Percentiles rank a stretch among this genome's conserved stretches.
These are phyloP conservation scores for Eupithecia exiguata DNA, from an alignment of 2,888 invertebrate species.

Conservation along the genomic window DNA sequence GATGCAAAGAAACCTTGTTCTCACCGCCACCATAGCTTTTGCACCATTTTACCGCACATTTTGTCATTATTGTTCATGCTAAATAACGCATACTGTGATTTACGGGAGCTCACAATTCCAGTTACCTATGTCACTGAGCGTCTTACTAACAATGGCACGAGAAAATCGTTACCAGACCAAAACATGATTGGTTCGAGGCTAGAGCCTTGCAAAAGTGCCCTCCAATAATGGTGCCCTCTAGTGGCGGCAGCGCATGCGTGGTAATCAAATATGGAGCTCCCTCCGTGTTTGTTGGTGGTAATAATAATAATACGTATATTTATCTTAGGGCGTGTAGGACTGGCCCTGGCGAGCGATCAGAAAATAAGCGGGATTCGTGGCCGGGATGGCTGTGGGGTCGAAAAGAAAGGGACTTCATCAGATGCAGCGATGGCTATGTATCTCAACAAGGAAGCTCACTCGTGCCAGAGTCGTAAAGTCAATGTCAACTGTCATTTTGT, in stretches of 20 bases:
- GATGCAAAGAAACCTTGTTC: conserved; percentile 34
- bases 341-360: not conserved
- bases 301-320: not conserved
- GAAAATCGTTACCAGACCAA: conserved; percentile 37
- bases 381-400: not conserved
- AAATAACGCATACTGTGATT: not conserved
- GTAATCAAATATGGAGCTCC: not conserved
- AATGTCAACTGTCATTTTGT: conserved; percentile 4
- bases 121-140: conserved; percentile 13
- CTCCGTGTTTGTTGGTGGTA: not conserved
- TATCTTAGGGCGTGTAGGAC: not conserved
- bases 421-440: not conserved
- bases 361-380: not conserved
- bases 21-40: conserved; percentile 38
- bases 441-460: too few species aligned
- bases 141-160: conserved; percentile 19
- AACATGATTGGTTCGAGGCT: conserved; percentile 35
- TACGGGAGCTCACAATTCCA: not conserved
- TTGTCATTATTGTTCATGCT: conserved; percentile 24
- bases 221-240: conserved; percentile 5
- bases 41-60: conserved; percentile 37
- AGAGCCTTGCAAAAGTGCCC: conserved; percentile 8
- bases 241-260: not conserved
- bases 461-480: not conserved
- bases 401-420: not conserved